Base-by-base conservation (phyloP, 2,113 vertebrate genomes). In the Gavialis gangeticus region DNA sequence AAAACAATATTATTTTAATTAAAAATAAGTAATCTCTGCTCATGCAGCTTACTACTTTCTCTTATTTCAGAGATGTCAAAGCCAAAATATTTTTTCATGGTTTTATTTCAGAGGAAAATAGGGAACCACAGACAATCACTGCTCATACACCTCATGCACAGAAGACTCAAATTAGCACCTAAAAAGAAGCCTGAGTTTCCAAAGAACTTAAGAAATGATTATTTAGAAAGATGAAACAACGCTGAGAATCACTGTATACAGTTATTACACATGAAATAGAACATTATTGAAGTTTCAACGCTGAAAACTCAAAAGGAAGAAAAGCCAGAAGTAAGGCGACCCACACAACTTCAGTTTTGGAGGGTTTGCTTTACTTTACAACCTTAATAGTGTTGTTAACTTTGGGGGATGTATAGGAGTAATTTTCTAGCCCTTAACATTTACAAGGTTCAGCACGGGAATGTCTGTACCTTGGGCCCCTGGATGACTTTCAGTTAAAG, bases 11-110 rank as follows among this genome's bases (percentile, higher is more conserved):
- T 30, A 18, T 30, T 90, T 30, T 25, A 82, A 79, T 56, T 37
- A n/a, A 10, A 24, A 67, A 69, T 21, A 37, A 24, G 12, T 6
- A 19, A 19, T 54, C 18, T 21, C 15, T n/a, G 19, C 58, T 25
- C 4, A 15, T 28, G 46, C 25, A 75, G 46, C 55, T 25, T 21
- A 62, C 60, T 25, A 4, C 27, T 62, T 54, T 3, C n/a, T 56
- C 64, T 12, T 27, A 21, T 18, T 57, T 0, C 21, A 24, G 28
- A 57, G 2, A 18, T 18, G 6, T 25, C 4, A 25, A 0, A 0
- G 64, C 79, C 56, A 28, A 85, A 91, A n/a, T 7, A 58, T 28
- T 3, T 10, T 17, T 27, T 24, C 8, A 16, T 4, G 56, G 59
- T 17, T 46, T 60, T 1, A 0, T 25, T 10, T 37, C 79, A 67